Base-by-base conservation (phyloP, 2,888 invertebrate genomes). In the Eupithecia centaureata region DNA sequence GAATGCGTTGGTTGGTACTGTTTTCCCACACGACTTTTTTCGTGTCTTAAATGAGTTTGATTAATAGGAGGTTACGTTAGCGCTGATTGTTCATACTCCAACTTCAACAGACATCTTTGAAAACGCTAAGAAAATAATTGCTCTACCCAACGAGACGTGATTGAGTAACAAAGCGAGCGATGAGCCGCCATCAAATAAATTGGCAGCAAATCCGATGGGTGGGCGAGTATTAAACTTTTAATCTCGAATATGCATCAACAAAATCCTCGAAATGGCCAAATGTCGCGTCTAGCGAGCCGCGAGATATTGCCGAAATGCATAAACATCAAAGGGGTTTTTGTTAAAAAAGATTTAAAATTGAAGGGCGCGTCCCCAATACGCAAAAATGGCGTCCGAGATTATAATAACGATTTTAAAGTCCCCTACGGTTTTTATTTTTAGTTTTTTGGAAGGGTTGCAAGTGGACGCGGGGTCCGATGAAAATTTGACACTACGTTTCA, bases 391-490 rank as follows among this genome's bases (percentile, higher is more conserved):
- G 90, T 89, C 91, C 92, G 89, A 92, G 92, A 92, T 93, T 92
- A 92, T 93, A 92, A 92, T 93, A 93, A 93, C 92, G 92, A 92
- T 93, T 92, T 92, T 92, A 89, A 90, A 88, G 87, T 90, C 90
- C 92, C 91, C 88, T 81, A 78, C 74, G 67, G 68, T 67, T 78
- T 86, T 88, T 86, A 84, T 86, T 89, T 90, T 88, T 84, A 82
- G 81, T 86, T 86, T 85, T 85, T 82, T 82, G 83, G 80, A 81
- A 88, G 88, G 92, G 92, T 90, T 88, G 87, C 65, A 87, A 92
- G 92, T 92, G 91, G 92, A 90, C 91, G 84, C 85, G 82, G 90
- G 87, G 87, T 77, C 79, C 82, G 84, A 83, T 77, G 86, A 85
- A 91, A 89, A 87, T 87, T 89, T 90, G 86, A 88, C 86, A 89